Percentiles rank a stretch among this genome's conserved stretches.
These are phyloP conservation scores for Leptogaster cylindrica DNA, from an alignment of 2,888 invertebrate species.

Conservation along the genomic window DNA sequence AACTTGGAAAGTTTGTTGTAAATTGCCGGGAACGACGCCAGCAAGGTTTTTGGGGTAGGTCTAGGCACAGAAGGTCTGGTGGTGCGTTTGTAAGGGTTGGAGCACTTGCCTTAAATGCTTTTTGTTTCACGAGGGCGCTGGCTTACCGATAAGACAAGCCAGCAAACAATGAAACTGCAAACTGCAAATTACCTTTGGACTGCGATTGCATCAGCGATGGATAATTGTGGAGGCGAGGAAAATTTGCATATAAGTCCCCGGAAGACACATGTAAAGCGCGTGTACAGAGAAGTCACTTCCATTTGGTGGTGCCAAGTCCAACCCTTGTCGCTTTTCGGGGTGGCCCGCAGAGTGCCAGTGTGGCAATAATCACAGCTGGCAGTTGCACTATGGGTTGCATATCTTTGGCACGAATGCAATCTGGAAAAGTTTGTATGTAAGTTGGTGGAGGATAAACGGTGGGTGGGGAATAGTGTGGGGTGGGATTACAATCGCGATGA, in stretches of 20 bases:
- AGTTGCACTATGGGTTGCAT: constrained; percentile 10
- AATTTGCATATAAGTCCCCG: constrained; percentile 13
- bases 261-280: constrained; percentile 36
- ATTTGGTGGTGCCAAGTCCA: constrained; percentile 6
- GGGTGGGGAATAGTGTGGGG: neutral
- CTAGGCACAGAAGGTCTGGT: constrained; percentile 19
- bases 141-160: constrained; percentile 35
- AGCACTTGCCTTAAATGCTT: neutral
- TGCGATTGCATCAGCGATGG: constrained; percentile 11
- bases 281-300: constrained; percentile 29
- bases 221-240: constrained; percentile 19
- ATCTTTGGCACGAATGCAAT: constrained; percentile 20
- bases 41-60: constrained; percentile 22
- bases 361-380: constrained; percentile 17
- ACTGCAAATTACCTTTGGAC: constrained; percentile 24
- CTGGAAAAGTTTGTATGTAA: constrained; percentile 1
- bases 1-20: constrained; percentile 20
- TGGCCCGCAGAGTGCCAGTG: neutral
- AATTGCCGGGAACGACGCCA: constrained; percentile 34
- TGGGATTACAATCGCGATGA: constrained; percentile 37
- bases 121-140: no score
- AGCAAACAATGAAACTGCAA: neutral
- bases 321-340: neutral
- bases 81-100: constrained; percentile 10
- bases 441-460: neutral